Conservation (phyloP, 2,113 vertebrate species). For the Tragelaphus buxtoni region DNA sequence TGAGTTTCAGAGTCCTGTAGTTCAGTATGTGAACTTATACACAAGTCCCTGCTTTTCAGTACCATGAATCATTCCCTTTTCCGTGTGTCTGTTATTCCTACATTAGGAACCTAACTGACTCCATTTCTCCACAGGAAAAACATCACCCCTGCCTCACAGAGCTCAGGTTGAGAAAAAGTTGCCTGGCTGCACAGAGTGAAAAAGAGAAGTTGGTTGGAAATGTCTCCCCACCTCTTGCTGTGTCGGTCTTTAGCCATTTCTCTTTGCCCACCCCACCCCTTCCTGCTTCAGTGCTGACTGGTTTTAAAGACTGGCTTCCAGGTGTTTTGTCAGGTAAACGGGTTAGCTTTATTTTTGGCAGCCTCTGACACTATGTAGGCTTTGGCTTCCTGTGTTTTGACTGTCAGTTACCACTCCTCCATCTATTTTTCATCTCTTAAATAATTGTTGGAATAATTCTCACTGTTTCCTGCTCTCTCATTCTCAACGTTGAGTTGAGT, state of each 20-base stretch:
- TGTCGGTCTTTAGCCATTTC: not conserved
- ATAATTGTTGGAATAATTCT: not conserved
- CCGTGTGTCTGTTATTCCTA: not conserved
- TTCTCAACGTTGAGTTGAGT: not conserved
- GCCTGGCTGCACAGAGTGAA: not conserved
- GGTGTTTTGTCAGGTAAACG: not conserved
- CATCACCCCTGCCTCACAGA: not conserved
- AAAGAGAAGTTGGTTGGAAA: not conserved
- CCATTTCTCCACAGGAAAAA: not conserved
- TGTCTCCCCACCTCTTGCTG: not conserved
- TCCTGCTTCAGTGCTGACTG: not conserved
- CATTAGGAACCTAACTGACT: not conserved
- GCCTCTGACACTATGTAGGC: not conserved
- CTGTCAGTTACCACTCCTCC: not conserved
- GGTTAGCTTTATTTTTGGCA: not conserved
- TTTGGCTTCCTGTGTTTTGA: not conserved
- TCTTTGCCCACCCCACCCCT: not conserved
- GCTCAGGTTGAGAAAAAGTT: not conserved
- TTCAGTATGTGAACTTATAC: not conserved
- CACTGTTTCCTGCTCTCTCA: not conserved
- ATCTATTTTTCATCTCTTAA: not conserved
- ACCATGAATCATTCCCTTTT: not conserved
- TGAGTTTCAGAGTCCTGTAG: not conserved
- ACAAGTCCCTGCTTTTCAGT: not conserved
- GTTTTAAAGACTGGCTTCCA: not conserved